Evolutionary conservation across 2,797 vertebrate genomes (phyloP).

Genomic region (Knipowitschia caucasica): DNA sequence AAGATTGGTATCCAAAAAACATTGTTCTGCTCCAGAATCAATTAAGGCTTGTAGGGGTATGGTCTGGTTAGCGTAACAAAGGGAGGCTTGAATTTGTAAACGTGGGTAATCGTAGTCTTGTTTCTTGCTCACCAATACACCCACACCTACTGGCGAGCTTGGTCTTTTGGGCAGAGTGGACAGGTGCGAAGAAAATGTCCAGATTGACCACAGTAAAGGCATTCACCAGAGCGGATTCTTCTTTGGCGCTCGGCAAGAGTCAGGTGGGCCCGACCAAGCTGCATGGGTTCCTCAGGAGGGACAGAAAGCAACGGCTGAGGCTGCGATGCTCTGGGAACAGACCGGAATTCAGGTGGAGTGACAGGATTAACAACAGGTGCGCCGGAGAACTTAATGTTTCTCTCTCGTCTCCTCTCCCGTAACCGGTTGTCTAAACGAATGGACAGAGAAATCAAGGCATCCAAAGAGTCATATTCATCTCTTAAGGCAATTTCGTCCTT

Average conservation of each 20-base stretch:
- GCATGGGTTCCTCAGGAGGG: background rate
- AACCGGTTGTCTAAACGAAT: background rate
- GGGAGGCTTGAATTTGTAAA: no score
- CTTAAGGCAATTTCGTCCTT: no score
- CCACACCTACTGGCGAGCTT: background rate
- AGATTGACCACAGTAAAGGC: background rate
- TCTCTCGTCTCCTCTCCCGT: background rate
- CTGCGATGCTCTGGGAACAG: no score
- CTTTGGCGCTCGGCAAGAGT: background rate
- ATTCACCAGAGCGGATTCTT: background rate
- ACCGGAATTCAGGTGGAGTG: no score
- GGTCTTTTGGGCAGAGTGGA: background rate
- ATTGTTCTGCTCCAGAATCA: no score
- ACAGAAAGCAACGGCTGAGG: background rate
- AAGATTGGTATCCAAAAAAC: no score
- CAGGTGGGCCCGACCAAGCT: background rate
- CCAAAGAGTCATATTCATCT: background rate
- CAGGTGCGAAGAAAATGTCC: background rate
- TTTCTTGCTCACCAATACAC: no score
- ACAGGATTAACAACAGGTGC: no score
- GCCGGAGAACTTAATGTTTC: background rate
- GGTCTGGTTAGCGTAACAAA: no score
- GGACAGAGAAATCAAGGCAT: background rate
- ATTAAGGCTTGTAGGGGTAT: no score
- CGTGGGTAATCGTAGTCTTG: no score